Evolutionary conservation across 2,888 invertebrate genomes (phyloP).

Genomic region (Spisula solida): DNA sequence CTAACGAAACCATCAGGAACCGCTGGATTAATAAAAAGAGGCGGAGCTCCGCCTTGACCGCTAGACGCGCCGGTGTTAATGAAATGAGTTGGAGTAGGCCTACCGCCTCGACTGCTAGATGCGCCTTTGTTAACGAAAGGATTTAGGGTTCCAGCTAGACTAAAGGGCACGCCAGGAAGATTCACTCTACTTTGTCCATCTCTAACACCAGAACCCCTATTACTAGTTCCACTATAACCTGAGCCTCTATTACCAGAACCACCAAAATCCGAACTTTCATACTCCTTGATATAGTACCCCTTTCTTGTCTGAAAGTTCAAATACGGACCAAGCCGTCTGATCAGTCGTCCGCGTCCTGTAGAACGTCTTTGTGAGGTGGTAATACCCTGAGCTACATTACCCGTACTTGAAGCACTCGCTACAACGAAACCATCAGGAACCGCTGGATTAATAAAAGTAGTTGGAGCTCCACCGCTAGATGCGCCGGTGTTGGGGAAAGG

Average conservation of each 20-base stretch:
- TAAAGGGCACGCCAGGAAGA: too few relatives aligned
- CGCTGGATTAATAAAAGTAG: too few relatives aligned
- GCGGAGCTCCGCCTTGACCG: background rate
- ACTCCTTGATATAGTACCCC: background rate
- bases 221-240: background rate
- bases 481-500: too few relatives aligned
- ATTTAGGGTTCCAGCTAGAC: too few relatives aligned
- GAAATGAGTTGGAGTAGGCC: too few relatives aligned
- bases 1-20: background rate
- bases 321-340: background rate
- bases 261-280: too few relatives aligned
- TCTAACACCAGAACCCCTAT: background rate
- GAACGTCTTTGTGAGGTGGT: background rate
- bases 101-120: background rate
- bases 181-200: too few relatives aligned
- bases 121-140: too few relatives aligned
- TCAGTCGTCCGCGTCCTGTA: background rate
- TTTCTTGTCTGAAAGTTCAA: background rate
- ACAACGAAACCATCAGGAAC: too few relatives aligned
- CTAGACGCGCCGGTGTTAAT: background rate
- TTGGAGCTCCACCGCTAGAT: too few relatives aligned
- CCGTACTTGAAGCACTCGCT: too few relatives aligned
- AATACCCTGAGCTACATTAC: too few relatives aligned
- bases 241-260: background rate
- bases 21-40: background rate